Evolutionary conservation across 1,140 invertebrate genomes (phyloP), one percentile per base, ranked within the genome.

Genomic region (Heliconius hermathena): DNA sequence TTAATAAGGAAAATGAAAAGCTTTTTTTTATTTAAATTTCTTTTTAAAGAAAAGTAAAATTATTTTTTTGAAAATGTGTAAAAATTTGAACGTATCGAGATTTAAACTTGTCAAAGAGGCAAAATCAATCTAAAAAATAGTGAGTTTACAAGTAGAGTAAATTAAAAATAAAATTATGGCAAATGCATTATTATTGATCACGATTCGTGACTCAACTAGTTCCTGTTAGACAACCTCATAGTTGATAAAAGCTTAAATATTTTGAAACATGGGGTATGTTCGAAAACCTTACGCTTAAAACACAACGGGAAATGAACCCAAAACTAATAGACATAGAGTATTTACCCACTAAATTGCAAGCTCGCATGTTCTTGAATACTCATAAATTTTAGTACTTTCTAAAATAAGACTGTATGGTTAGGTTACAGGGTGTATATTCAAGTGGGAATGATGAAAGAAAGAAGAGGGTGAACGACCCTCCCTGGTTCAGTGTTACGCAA

Each of bases 401-500:
- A 20, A 80, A 70, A 73, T 76, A 73, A 71, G 57, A 74, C 79
- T 77, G 22, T 81, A 81, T 54, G 1, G 3, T 41, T 20, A 36
- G 20, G 71, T 6, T 9, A 52, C 71, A 81, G 71, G 49, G 79
- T 81, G 49, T 77, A 22, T 66, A 49, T 52, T 79, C 4, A 33
- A 52, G 46, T 26, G 71, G 9, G 38, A 33, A 18, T 38, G 33
- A 29, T 20, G 66, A 18, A 57, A 71, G 52, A 38, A 60, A 71
- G 49, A 73, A 46, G 76, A 78, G 76, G 78, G 81, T 75, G 81
- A 82, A 82, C 81, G 81, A 80, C 81, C 77, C 81, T 77, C 79
- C 41, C 77, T 79, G 79, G 80, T 82, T 78, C 79, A 82, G 73
- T 83, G 83, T 84, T 84, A 83, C 80, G 82, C 81, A 84, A 84